Conservation (phyloP, 2,888 invertebrate genomes). For the Leptopterna dolabrata region DNA sequence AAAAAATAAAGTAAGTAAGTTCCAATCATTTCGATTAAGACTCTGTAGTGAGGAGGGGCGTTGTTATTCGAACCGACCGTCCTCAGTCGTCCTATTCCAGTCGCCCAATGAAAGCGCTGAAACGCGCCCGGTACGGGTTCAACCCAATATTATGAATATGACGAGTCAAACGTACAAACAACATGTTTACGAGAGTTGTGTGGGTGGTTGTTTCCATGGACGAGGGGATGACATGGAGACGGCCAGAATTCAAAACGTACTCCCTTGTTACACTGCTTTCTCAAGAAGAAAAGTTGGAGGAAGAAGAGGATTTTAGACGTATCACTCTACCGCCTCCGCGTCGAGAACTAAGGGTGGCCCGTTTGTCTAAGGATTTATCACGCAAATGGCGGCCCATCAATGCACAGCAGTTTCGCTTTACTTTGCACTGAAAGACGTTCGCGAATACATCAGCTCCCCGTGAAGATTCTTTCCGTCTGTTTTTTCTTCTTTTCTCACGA, state of each 20-base stretch:
- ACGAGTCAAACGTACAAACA: too few relatives aligned
- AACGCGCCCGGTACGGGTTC: too few relatives aligned
- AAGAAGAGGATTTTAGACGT: neutral
- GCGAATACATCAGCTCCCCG: neutral
- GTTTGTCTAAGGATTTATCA: slow-evolving; percentile 11
- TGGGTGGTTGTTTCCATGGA: neutral
- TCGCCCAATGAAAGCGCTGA: too few relatives aligned
- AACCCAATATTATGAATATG: too few relatives aligned
- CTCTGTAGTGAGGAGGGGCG: too few relatives aligned
- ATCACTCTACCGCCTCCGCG: neutral
- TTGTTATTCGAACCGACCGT: too few relatives aligned
- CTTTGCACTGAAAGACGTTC: neutral
- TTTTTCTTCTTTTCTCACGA: neutral
- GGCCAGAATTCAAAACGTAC: neutral
- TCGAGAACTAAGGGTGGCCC: neutral
- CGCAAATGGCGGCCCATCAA: neutral
- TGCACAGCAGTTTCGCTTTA: neutral
- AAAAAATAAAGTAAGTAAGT: too few relatives aligned
- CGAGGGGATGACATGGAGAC: neutral
- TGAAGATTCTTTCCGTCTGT: neutral
- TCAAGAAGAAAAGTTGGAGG: neutral
- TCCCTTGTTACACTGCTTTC: neutral
- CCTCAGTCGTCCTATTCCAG: too few relatives aligned
- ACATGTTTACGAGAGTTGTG: neutral
- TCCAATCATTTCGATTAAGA: too few relatives aligned